Base-by-base conservation (phyloP, 2,888 invertebrate genomes). In the Meganola albula region DNA sequence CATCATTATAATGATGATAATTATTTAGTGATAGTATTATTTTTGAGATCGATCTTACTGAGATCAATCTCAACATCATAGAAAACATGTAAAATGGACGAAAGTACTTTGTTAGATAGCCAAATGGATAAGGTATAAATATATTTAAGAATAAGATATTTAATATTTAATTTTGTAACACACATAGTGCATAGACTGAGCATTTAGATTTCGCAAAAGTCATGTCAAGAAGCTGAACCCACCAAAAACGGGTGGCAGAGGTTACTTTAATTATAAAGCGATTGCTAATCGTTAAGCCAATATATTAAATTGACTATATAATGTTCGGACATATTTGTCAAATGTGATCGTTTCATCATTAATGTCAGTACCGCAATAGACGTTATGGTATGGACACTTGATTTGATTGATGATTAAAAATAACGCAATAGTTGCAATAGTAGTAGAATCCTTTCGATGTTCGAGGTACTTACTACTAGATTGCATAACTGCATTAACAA, bases 361-460 rank as follows among this genome's bases (percentile, higher is more conserved):
- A 46, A 53, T 38, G 51, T 55, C 58, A 45, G 44, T 44, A 40
- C 39, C 29, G 37, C 46, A 50, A 55, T 46, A 52, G 27, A 30
- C 23, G 24, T 51, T 44, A 54, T 49, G 44, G 49, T 56, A 48
- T 49, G 42, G 46, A 47, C 46, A 38, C 40, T 30, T 46, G 28
- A 41, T 42, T 66, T 75, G 71, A 75, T 75, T 75, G 56, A 74
- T 74, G 71, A 65, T 65, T 65, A 48, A 58, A 61, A 59, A 51
- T 68, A 66, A 60, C 56, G 72, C 64, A 74, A 74, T 48, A 48
- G 60, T 56, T 63, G 67, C 38, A 34, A 29, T 37, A 40, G 41
- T 44, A 40, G 44, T 45, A 39, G 26, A 30, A 39, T 41, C 40
- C 41, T 48, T 46, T 48, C 14, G 27, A 51, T 45, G 35, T 44